Evolutionary conservation across 2,797 vertebrate species (phyloP).

Genomic region (Acipenser ruthenus): DNA sequence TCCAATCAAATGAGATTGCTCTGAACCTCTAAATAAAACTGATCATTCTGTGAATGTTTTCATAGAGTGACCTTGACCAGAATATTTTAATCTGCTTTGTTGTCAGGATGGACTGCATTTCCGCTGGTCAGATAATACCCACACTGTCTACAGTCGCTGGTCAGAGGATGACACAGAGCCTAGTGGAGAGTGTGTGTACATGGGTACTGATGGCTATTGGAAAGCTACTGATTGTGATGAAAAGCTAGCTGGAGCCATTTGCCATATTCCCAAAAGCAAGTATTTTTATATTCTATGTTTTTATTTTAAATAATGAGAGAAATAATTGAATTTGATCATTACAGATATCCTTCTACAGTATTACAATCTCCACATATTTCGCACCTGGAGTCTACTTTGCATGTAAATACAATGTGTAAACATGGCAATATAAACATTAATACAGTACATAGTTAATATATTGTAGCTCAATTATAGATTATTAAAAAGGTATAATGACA

Average conservation of each 20-base stretch:
- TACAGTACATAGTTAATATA: no score
- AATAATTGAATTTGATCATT: no score
- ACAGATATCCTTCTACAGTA: no score
- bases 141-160: conserved; percentile 80
- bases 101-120: conserved; percentile 77
- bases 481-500: no score
- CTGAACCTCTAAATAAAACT: no score
- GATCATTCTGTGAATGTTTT: neutral
- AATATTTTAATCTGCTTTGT: conserved; percentile 9
- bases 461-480: no score
- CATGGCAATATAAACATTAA: no score
- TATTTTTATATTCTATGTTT: conserved; percentile 17
- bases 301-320: neutral
- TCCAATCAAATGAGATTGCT: no score
- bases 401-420: no score
- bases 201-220: conserved; percentile 87
- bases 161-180: conserved; percentile 44
- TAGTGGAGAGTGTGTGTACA: conserved; percentile 71
- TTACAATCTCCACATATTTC: no score
- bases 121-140: conserved; percentile 80
- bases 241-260: conserved; percentile 73
- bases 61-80: no score
- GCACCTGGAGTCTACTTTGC: no score
- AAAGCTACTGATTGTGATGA: conserved; percentile 72
- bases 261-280: conserved; percentile 72